Evolutionary conservation across 2,888 invertebrate genomes (phyloP).

Genomic region (Schrankia costaestrigalis): DNA sequence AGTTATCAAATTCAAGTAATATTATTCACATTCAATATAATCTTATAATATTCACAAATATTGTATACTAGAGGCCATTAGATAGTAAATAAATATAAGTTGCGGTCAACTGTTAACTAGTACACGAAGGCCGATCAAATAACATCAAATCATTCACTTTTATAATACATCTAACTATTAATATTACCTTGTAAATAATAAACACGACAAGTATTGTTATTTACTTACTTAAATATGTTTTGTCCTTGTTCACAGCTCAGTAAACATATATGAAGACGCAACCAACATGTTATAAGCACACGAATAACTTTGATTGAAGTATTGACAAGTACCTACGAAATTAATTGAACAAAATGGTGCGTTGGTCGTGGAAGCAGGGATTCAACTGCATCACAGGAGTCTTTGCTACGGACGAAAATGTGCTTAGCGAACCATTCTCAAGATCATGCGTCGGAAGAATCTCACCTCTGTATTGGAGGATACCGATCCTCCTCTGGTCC

Average conservation of each 20-base stretch:
- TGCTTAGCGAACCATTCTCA: constrained; percentile 49
- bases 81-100: not conserved
- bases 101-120: not conserved
- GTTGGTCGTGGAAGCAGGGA: constrained; percentile 46
- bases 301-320: constrained; percentile 3
- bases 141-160: too few species aligned
- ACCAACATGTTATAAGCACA: constrained; percentile 25
- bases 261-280: constrained; percentile 15
- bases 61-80: too few species aligned
- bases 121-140: too few species aligned
- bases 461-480: constrained; percentile 64
- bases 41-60: too few species aligned
- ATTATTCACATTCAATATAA: too few species aligned
- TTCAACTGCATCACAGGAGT: constrained; percentile 52
- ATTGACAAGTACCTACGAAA: constrained; percentile 6
- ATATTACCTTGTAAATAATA: too few species aligned
- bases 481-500: constrained; percentile 66
- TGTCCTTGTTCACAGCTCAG: constrained; percentile 28
- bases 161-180: too few species aligned
- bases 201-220: too few species aligned
- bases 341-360: constrained; percentile 37
- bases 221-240: too few species aligned
- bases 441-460: constrained; percentile 49
- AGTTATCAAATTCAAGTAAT: too few species aligned
- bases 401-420: constrained; percentile 46